A percentile compares a stretch with the other conserved stretches of the same genome.
These are phyloP conservation scores for Adrianichthys oophorus DNA, from an alignment of 2,797 vertebrate genomes.

Conservation along the genomic window DNA sequence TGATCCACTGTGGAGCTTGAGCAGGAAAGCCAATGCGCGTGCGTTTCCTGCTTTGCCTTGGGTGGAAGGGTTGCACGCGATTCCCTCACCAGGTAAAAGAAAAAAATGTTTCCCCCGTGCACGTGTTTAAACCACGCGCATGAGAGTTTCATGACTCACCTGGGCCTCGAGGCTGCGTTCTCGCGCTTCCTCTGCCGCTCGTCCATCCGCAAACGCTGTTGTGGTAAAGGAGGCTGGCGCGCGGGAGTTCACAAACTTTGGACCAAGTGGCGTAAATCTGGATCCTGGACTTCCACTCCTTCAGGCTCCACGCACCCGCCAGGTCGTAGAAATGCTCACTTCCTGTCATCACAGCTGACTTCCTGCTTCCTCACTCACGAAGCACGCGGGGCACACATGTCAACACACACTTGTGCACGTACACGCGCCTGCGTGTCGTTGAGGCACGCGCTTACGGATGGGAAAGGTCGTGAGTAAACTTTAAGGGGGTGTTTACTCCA, in stretches of 20 bases:
- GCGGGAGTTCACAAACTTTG: slow-evolving; percentile 19
- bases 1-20: no score
- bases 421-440: slow-evolving; percentile 26
- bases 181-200: background rate
- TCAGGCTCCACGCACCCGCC: slow-evolving; percentile 26
- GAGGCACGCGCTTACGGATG: background rate
- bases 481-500: no score
- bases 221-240: slow-evolving; percentile 12
- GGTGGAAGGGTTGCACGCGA: background rate
- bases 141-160: slow-evolving; percentile 41
- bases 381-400: background rate
- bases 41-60: background rate
- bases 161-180: slow-evolving; percentile 16
- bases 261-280: slow-evolving; percentile 54
- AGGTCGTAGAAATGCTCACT: slow-evolving; percentile 16
- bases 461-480: no score
- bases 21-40: no score
- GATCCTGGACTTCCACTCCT: slow-evolving; percentile 31
- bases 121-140: no score
- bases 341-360: slow-evolving; percentile 39
- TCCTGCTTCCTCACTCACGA: no score
- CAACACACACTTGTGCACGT: background rate
- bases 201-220: slow-evolving; percentile 16
- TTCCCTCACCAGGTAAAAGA: background rate
- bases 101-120: no score